Conservation (phyloP, 2,888 invertebrate species). For the Zaprionus bogoriensis region DNA sequence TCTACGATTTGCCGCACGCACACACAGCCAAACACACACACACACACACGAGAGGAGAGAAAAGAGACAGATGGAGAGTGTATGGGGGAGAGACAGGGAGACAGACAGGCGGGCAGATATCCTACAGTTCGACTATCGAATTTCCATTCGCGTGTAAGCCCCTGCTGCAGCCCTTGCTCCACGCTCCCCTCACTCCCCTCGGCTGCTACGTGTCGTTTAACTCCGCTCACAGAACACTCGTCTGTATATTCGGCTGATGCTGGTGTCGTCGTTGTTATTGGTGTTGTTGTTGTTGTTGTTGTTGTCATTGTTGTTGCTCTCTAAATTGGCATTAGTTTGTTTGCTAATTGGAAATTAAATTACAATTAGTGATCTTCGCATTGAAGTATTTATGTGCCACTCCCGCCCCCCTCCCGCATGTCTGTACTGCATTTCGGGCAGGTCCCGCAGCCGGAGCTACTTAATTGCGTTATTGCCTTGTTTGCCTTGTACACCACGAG, state of each 20-base stretch:
- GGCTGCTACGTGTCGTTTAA: slow-evolving; percentile 70
- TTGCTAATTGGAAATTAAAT: slow-evolving; percentile 82
- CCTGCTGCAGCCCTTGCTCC: not conserved
- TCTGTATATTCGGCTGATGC: slow-evolving; percentile 1
- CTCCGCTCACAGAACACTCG: slow-evolving; percentile 53
- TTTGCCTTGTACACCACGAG: slow-evolving; percentile 6
- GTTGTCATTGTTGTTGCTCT: slow-evolving; percentile 46
- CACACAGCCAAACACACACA: slow-evolving; percentile 35
- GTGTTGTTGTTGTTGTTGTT: slow-evolving; percentile 39
- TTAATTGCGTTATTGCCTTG: slow-evolving; percentile 58
- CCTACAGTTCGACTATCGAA: slow-evolving; percentile 41
- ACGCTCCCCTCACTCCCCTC: not conserved
- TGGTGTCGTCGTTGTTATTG: slow-evolving; percentile 27
- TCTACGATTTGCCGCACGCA: slow-evolving; percentile 53
- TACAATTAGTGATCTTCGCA: slow-evolving; percentile 81
- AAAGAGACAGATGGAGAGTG: not conserved
- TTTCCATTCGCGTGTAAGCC: slow-evolving; percentile 24
- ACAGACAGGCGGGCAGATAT: slow-evolving; percentile 4
- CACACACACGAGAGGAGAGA: slow-evolving; percentile 11
- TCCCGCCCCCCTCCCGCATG: slow-evolving; percentile 1
- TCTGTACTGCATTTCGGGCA: slow-evolving; percentile 7
- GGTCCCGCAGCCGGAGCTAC: slow-evolving; percentile 17
- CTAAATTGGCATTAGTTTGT: slow-evolving; percentile 79
- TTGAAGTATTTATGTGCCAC: slow-evolving; percentile 67
- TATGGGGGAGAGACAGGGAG: not conserved